phyloP scores from a whole-genome alignment of 1,140 invertebrate genomes.

The Agrilus planipennis region DNA sequence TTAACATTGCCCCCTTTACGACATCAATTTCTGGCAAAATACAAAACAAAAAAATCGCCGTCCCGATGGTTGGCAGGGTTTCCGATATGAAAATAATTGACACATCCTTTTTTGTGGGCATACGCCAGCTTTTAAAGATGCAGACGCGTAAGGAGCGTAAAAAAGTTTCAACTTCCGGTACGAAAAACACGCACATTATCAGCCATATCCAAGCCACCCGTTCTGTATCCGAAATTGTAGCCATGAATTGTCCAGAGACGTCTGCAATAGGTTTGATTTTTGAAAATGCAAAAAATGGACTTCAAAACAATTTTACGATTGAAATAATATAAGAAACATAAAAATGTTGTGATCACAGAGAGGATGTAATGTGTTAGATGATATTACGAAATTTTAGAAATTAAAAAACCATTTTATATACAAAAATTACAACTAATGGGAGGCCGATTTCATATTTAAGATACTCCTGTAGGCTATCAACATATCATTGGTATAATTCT shows the following conservation, averaged over 20 bases:
- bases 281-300: neutral
- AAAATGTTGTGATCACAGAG: neutral
- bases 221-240: slow-evolving; percentile 63
- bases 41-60: slow-evolving; percentile 73
- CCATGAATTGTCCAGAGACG: slow-evolving; percentile 63
- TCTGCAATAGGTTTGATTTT: slow-evolving; percentile 37
- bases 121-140: slow-evolving; percentile 72
- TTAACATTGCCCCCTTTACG: slow-evolving; percentile 83
- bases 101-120: slow-evolving; percentile 47
- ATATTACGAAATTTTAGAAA: too few species aligned
- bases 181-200: slow-evolving; percentile 67
- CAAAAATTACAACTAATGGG: too few species aligned
- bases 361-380: neutral
- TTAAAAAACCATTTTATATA: too few species aligned
- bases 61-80: slow-evolving; percentile 71
- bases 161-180: slow-evolving; percentile 78
- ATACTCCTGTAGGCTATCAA: neutral
- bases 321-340: neutral
- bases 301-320: neutral
- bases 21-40: slow-evolving; percentile 84
- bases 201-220: slow-evolving; percentile 87
- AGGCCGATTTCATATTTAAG: neutral
- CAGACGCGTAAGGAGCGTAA: slow-evolving; percentile 74
- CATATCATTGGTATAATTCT: neutral
- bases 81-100: slow-evolving; percentile 66